Evolutionary conservation across 2,113 vertebrate genomes (phyloP).

Genomic region (Chunga burmeisteri): DNA sequence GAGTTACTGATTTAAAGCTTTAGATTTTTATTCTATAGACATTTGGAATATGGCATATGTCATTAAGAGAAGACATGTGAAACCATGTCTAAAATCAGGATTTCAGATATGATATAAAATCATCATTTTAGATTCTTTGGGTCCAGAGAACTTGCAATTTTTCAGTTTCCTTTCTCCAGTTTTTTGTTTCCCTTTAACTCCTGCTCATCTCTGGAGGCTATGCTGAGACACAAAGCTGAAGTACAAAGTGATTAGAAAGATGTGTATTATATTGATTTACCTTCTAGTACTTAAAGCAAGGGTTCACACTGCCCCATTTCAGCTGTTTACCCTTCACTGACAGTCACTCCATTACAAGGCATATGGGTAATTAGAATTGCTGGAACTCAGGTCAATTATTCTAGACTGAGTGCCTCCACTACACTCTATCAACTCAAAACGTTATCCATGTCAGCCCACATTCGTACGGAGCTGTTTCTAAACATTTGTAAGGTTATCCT

Average conservation of each 20-base stretch:
- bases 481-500: neutral
- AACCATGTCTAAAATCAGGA: neutral
- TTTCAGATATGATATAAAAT: neutral
- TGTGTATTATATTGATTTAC: slow-evolving; percentile 23
- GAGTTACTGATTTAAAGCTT: neutral
- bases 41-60: neutral
- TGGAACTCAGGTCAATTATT: neutral
- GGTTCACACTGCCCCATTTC: neutral
- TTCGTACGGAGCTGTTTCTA: neutral
- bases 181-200: neutral
- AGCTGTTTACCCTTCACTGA: neutral
- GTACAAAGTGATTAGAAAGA: neutral
- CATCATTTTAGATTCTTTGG: neutral
- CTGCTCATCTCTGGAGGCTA: neutral
- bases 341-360: neutral
- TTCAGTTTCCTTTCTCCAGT: neutral
- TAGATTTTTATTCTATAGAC: neutral
- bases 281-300: neutral
- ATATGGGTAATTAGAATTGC: neutral
- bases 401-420: neutral
- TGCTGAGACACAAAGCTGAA: neutral
- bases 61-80: neutral
- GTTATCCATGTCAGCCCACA: neutral
- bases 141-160: neutral
- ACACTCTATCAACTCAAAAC: neutral